phyloP scores from a whole-genome alignment of 2,113 vertebrate species.

The Gallinago media region DNA sequence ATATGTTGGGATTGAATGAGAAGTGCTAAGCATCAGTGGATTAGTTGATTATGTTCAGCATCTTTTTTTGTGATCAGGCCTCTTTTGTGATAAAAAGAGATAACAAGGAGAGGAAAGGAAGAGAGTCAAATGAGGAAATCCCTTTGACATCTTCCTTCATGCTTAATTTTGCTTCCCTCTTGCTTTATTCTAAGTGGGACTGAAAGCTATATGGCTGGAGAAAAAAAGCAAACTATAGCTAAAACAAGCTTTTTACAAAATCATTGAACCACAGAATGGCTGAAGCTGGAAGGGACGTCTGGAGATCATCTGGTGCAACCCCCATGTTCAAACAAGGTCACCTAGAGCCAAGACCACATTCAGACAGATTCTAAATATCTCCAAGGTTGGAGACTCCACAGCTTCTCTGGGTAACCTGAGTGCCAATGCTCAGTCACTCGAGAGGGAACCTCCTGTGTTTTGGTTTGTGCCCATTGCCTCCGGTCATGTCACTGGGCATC shows the following conservation, averaged over 20 bases:
- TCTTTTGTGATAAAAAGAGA: neutral
- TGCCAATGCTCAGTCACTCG: neutral
- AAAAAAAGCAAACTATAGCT: neutral
- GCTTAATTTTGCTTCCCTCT: neutral
- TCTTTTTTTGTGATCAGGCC: neutral
- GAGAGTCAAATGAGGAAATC: neutral
- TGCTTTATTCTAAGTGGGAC: neutral
- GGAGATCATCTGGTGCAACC: neutral
- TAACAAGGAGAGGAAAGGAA: neutral
- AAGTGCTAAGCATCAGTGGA: neutral
- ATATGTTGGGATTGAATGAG: neutral
- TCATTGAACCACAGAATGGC: neutral
- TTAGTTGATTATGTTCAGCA: neutral
- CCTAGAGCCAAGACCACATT: neutral
- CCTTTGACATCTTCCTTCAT: neutral
- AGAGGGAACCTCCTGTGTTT: neutral
- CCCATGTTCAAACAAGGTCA: neutral
- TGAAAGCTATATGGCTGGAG: neutral
- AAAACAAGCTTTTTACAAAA: neutral
- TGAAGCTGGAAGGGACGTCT: neutral
- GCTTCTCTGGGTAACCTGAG: neutral
- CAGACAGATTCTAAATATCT: neutral
- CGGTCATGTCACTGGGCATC: neutral
- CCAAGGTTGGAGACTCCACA: neutral
- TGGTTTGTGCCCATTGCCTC: neutral